Evolutionary conservation across 2,888 invertebrate genomes (phyloP).

Genomic region (Heliconius aoede): DNA sequence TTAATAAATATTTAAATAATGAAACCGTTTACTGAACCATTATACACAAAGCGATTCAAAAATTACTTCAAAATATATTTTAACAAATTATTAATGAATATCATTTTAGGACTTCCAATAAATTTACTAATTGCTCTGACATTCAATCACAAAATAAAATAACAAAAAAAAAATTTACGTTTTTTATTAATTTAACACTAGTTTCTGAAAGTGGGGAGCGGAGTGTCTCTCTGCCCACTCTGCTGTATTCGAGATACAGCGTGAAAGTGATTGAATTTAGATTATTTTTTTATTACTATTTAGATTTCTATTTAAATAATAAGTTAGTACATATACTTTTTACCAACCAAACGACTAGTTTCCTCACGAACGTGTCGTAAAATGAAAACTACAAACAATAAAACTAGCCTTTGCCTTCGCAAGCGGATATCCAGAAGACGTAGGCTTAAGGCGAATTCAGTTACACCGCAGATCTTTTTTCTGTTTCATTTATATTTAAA

Average conservation of each 20-base stretch:
- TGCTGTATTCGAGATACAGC: too few relatives aligned
- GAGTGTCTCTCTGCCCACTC: too few relatives aligned
- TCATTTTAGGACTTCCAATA: not conserved
- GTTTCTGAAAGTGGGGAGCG: too few relatives aligned
- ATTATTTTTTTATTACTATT: too few relatives aligned
- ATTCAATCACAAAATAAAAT: not conserved
- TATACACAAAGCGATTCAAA: not conserved
- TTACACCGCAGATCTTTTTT: constrained; percentile 55
- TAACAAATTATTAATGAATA: too few relatives aligned
- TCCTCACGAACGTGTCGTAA: constrained; percentile 59
- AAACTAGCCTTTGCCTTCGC: constrained; percentile 67
- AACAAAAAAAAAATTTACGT: too few relatives aligned
- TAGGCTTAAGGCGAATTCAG: constrained; percentile 55
- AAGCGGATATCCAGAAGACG: constrained; percentile 64
- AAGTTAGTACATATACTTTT: not conserved
- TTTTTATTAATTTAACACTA: too few relatives aligned
- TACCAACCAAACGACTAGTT: constrained; percentile 32
- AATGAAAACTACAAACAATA: constrained; percentile 70
- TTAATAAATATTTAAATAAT: not conserved
- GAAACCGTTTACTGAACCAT: not conserved
- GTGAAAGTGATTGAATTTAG: too few relatives aligned
- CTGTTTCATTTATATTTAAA: not conserved
- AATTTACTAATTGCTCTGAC: not conserved
- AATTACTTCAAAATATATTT: not conserved
- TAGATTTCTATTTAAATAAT: too few relatives aligned